These are phyloP conservation scores for Stratiolaelaps scimitus DNA, from an alignment of 1,140 invertebrate species.

Conservation along the genomic window DNA sequence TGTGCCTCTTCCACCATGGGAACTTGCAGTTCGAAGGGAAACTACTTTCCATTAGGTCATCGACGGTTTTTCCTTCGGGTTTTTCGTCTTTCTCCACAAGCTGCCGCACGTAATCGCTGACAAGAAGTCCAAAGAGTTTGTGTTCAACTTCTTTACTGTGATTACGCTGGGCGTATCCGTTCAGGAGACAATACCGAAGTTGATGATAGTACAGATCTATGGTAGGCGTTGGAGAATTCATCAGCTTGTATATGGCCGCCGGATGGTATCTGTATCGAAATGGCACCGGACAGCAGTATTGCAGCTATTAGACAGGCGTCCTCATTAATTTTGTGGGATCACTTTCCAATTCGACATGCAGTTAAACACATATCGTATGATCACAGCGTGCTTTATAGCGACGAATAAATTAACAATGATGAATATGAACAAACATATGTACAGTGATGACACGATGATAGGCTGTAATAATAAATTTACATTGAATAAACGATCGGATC, in stretches of 20 bases:
- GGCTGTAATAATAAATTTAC: no score
- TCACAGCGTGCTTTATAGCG: not conserved
- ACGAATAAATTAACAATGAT: not conserved
- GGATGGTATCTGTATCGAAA: constrained; percentile 16
- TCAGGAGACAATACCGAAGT: constrained; percentile 2
- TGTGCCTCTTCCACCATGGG: not conserved
- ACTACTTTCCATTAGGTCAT: not conserved
- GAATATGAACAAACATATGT: no score
- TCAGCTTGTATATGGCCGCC: not conserved
- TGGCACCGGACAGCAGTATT: not conserved
- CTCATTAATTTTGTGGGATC: no score
- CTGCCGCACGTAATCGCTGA: constrained; percentile 5
- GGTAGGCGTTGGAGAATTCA: not conserved
- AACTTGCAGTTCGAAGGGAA: constrained; percentile 9
- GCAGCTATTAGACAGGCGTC: not conserved
- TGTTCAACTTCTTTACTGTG: not conserved
- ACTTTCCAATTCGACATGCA: no score
- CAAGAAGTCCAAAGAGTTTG: not conserved
- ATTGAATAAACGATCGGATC: no score
- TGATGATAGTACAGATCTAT: constrained; percentile 7
- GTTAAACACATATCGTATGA: not conserved
- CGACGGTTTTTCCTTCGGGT: not conserved
- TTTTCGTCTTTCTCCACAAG: constrained; percentile 15
- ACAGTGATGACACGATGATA: no score
- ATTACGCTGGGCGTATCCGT: not conserved